Evolutionary conservation across 2,888 invertebrate genomes (phyloP), one percentile per base, ranked within the genome.

Genomic region (Xanthostigma xanthostigma): DNA sequence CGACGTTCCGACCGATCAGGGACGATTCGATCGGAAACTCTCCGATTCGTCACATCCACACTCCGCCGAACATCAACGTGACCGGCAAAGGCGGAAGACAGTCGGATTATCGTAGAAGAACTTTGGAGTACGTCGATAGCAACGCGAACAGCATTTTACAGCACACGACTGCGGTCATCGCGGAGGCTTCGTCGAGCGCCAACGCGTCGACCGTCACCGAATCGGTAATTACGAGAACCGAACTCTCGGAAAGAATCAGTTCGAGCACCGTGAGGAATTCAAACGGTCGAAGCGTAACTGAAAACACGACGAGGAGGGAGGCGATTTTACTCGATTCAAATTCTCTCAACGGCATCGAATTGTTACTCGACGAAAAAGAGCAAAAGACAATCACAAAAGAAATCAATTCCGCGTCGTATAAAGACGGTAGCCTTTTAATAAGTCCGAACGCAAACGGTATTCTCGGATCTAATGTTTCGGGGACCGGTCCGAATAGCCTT

Each of bases 51-150:
- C 57, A 6, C 55, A 57, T 36, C 60, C 59, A 38, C 60, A 62
- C 11, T 59, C 60, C 9, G 56, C 59, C 51, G 1, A 53, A 50
- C 3, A 63, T 62, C 40, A 68, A 65, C 48, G 61, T 65, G 2
- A 64, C 64, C 10, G 65, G 62, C n/a, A 60, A 62, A 13, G 64
- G 63, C 13, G 64, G 65, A 8, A 60, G 59, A n/a, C 59, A 53
- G 41, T 60, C 61, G 9, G 68, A 69, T 53, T 70, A 63, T 56
- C 62, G 63, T 44, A 59, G 62, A 49, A 64, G 60, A 49, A 66
- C 63, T 1, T 60, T 63, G 40, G 69, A 70, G 52, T 69, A 67
- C 55, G 65, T 69, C 1, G 72, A 71, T 53, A 70, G 62, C 51
- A 72, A 70, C 53, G 66, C 70, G 1, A 71, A 70, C 52, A 50